phyloP scores from a whole-genome alignment of 30 jellyfish, hydroid and myxozoan species.

The Aurelia aurita complex sp. Pacific region DNA sequence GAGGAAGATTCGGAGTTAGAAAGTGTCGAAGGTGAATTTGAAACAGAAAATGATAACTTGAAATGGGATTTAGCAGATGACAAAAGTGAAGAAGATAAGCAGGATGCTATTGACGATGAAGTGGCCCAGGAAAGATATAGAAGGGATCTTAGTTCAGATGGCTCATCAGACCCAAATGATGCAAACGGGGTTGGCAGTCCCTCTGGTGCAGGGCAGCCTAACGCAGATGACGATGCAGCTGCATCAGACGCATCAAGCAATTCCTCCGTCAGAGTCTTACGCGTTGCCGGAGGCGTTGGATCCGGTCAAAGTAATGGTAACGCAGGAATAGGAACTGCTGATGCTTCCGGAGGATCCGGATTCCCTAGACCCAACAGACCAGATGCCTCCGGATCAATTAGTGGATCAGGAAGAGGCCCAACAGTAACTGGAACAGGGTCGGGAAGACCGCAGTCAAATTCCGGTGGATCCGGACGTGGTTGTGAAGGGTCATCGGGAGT shows the following conservation, averaged over 20 bases:
- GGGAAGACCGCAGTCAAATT: slow-evolving; percentile 21
- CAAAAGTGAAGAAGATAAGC: no score
- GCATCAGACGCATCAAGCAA: no score
- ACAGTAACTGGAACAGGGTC: slow-evolving; percentile 34
- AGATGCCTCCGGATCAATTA: no score
- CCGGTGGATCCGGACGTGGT: slow-evolving; percentile 50
- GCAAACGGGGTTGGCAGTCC: no score
- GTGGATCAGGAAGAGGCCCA: slow-evolving; percentile 42
- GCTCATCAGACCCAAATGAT: no score
- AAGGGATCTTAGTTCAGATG: no score
- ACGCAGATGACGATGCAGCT: no score
- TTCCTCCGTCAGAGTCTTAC: no score
- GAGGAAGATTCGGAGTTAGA: background rate
- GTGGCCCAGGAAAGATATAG: no score
- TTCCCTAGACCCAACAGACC: slow-evolving; percentile 1
- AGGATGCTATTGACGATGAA: no score
- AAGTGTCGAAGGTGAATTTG: background rate
- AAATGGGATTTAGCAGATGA: no score
- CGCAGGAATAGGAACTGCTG: background rate
- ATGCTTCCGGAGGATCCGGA: slow-evolving; percentile 12
- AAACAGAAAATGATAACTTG: background rate
- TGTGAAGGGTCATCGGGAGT: slow-evolving; percentile 37
- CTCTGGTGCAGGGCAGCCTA: no score
- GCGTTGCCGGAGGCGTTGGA: background rate
- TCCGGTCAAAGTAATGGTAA: slow-evolving; percentile 7